Evolutionary conservation across 2,888 invertebrate genomes (phyloP).

Genomic region (Drosophila formosana): DNA sequence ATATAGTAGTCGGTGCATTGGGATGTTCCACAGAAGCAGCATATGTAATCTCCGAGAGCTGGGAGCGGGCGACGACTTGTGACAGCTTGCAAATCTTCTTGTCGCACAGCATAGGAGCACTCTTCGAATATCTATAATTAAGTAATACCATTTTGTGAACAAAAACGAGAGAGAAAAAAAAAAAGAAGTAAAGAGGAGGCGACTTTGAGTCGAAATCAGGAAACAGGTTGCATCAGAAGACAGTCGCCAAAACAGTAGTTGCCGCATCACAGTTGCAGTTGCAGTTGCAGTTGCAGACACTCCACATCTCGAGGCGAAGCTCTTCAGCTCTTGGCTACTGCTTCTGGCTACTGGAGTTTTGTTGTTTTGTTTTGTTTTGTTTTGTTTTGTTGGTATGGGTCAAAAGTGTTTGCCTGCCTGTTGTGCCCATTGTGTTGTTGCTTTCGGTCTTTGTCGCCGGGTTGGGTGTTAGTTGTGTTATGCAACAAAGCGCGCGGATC

Average conservation of each 20-base stretch:
- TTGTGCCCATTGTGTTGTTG: constrained; percentile 24
- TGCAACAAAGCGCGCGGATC: constrained; percentile 47
- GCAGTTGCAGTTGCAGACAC: background rate
- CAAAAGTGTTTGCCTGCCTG: constrained; percentile 50
- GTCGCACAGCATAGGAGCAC: constrained; percentile 36
- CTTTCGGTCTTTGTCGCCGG: background rate
- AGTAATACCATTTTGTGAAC: constrained; percentile 50
- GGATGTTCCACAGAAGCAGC: constrained; percentile 23
- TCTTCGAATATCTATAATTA: constrained; percentile 70
- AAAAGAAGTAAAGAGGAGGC: background rate
- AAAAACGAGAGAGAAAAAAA: background rate
- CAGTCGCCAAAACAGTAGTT: constrained; percentile 19
- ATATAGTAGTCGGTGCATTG: constrained; percentile 30
- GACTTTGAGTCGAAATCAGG: constrained; percentile 58
- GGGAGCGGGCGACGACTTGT: constrained; percentile 6
- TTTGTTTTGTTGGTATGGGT: constrained; percentile 46
- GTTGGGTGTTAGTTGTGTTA: constrained; percentile 39
- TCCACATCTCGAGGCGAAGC: too few relatives aligned
- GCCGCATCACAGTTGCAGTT: constrained; percentile 21
- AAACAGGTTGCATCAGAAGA: constrained; percentile 67
- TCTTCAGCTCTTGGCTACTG: constrained; percentile 7
- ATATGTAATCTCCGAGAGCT: constrained; percentile 32
- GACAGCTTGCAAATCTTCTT: constrained; percentile 70
- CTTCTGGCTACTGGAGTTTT: constrained; percentile 27
- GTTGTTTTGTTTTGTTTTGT: constrained; percentile 21